Evolutionary conservation across 2,797 vertebrate species (phyloP).

Genomic region (Siniperca obscura): DNA sequence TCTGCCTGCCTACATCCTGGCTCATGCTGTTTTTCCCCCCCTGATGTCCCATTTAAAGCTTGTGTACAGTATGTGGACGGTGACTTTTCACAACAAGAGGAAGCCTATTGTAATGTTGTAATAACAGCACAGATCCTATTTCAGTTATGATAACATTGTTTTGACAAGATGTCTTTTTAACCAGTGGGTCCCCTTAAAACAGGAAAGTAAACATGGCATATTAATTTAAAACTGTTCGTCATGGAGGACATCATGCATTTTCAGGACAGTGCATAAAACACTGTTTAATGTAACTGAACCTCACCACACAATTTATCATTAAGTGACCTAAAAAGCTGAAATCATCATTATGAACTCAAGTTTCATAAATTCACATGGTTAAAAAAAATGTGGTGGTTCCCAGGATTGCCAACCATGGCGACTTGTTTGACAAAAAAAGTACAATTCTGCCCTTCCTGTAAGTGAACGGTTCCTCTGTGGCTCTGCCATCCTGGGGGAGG

Average conservation of each 20-base stretch:
- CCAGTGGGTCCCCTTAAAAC: constrained; percentile 31
- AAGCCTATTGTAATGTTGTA: constrained; percentile 64
- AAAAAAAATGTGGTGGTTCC: constrained; percentile 1
- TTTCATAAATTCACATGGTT: constrained; percentile 18
- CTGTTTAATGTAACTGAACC: neutral
- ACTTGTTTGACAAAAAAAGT: constrained; percentile 37
- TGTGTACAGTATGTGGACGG: constrained; percentile 45
- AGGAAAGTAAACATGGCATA: constrained; percentile 56
- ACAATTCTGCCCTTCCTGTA: constrained; percentile 30
- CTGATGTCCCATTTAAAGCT: constrained; percentile 51
- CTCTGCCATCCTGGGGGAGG: constrained; percentile 53
- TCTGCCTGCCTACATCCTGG: constrained; percentile 72
- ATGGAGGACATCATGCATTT: neutral
- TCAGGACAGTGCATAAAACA: constrained; percentile 14
- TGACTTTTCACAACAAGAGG: constrained; percentile 70
- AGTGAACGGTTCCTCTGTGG: constrained; percentile 57
- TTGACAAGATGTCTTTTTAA: constrained; percentile 67
- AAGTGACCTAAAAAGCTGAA: constrained; percentile 39
- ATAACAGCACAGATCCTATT: constrained; percentile 64
- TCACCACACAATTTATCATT: constrained; percentile 20
- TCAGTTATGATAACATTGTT: constrained; percentile 61
- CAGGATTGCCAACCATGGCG: constrained; percentile 13
- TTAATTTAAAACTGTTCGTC: constrained; percentile 35
- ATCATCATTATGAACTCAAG: neutral
- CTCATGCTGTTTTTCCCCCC: constrained; percentile 30